These are phyloP conservation scores for Wasmannia auropunctata DNA, from an alignment of 1,140 invertebrate species.

Conservation along the genomic window DNA sequence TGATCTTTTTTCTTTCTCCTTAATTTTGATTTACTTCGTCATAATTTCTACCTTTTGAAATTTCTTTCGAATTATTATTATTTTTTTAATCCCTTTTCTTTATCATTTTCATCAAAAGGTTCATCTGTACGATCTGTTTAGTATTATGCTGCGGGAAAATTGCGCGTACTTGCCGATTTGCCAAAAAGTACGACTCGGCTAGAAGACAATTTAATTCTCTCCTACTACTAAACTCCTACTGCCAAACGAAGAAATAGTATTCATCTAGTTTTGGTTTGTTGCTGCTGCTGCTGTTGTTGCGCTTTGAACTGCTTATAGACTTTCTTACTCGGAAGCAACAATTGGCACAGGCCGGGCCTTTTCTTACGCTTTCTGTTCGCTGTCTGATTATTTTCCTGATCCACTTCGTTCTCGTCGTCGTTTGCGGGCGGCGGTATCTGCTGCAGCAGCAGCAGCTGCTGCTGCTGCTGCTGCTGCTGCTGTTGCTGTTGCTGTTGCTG, in stretches of 20 bases:
- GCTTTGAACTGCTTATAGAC: constrained; percentile 92
- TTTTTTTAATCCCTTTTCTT: too few species aligned
- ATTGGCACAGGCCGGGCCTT: constrained; percentile 91
- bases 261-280: constrained; percentile 85
- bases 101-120: not conserved
- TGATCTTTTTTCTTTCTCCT: not conserved
- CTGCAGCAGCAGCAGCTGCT: constrained; percentile 60
- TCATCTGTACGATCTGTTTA: not conserved
- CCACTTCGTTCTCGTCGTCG: constrained; percentile 85
- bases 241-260: constrained; percentile 43
- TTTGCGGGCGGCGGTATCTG: constrained; percentile 28
- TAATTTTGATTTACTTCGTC: not conserved
- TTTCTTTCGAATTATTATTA: not conserved
- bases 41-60: not conserved
- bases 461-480: constrained; percentile 55
- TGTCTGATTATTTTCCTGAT: constrained; percentile 86
- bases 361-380: constrained; percentile 87
- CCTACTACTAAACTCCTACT: not conserved
- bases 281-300: constrained; percentile 82
- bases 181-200: not conserved
- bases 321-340: constrained; percentile 93
- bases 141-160: not conserved
- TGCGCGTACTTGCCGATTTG: not conserved
- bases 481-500: constrained; percentile 53
- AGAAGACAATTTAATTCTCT: constrained; percentile 41